Evolutionary conservation across 2,113 vertebrate genomes (phyloP), one percentile per base, ranked within the genome.

Genomic region (Neotoma lepida): DNA sequence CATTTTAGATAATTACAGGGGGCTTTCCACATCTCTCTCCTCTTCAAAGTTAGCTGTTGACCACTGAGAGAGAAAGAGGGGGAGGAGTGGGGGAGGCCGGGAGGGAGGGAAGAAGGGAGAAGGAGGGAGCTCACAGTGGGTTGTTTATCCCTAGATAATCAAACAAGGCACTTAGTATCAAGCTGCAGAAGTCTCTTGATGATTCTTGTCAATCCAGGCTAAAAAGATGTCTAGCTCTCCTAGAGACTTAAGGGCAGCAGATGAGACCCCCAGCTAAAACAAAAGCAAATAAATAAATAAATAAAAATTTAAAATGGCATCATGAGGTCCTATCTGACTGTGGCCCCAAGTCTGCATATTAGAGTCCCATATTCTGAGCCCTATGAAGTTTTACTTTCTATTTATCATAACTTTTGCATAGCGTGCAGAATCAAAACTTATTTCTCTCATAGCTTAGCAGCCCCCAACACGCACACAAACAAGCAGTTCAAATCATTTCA

Each of bases 151-250:
- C 14, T 41, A n/a, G 9, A 17, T 41, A 15, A 35, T 71, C 17
- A 51, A 7, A 58, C n/a, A 33, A 54, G 81, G 8, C 20, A 30
- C 17, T 58, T 51, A 46, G 28, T 86, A 0, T 93, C 73, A 93
- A 39, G 39, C 71, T 35, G 66, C 10, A 0, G 85, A 56, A 46
- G 54, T 58, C 51, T 89, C 90, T 56, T 10, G 73, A 77, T 89
- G 87, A 68, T 98, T 96, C 73, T 95, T 98, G 30, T 98, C 98
- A 90, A 99, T 94, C 99, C 99, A 99, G 80, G 98, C 98, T 71
- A 99, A 96, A 0, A 99, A 97, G 46, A 98, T 97, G 74, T 99
- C 98, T 95, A 99, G 98, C 95, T 99, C 99, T 6, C 99, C 99
- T 54, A 99, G 97, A 8, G 99, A 99, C 92, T 99, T 99, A 17